These are phyloP conservation scores for Boleophthalmus pectinirostris DNA, from an alignment of 2,113 vertebrate species.

Conservation along the genomic window DNA sequence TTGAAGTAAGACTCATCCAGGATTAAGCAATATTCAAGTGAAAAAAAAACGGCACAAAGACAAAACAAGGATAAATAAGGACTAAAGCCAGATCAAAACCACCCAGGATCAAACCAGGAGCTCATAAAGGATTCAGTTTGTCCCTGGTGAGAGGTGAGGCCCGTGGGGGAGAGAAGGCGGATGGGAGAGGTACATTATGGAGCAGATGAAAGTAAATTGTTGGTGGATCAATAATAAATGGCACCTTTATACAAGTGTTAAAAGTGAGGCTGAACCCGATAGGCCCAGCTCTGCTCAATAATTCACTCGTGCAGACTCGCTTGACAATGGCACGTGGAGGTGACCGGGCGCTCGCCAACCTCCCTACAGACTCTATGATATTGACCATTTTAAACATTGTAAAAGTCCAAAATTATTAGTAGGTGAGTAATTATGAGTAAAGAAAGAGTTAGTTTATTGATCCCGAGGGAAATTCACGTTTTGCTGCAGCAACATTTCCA, in stretches of 20 bases:
- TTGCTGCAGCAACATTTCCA: too few species aligned
- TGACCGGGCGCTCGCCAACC: conserved; percentile 29
- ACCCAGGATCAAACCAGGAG: too few species aligned
- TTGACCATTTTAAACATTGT: neutral
- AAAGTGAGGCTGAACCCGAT: conserved; percentile 73
- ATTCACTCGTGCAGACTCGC: conserved; percentile 58
- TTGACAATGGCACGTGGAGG: conserved; percentile 58
- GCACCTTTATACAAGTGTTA: conserved; percentile 69
- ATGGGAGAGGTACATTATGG: conserved; percentile 60
- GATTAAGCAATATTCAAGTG: too few species aligned
- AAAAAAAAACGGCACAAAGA: too few species aligned
- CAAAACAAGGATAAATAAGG: too few species aligned
- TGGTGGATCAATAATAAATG: conserved; percentile 76
- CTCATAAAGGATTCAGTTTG: too few species aligned
- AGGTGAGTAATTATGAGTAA: too few species aligned
- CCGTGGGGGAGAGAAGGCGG: neutral
- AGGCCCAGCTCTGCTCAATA: conserved; percentile 62
- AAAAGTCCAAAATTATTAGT: neutral
- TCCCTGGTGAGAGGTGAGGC: neutral
- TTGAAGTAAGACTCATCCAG: too few species aligned
- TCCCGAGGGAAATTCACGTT: too few species aligned
- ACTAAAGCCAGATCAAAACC: too few species aligned
- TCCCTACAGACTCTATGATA: neutral
- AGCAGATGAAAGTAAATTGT: conserved; percentile 74
- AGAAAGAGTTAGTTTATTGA: too few species aligned